Evolutionary conservation across 2,113 vertebrate genomes (phyloP), one percentile per base, ranked within the genome.

Genomic region (Lophochroa leadbeateri): DNA sequence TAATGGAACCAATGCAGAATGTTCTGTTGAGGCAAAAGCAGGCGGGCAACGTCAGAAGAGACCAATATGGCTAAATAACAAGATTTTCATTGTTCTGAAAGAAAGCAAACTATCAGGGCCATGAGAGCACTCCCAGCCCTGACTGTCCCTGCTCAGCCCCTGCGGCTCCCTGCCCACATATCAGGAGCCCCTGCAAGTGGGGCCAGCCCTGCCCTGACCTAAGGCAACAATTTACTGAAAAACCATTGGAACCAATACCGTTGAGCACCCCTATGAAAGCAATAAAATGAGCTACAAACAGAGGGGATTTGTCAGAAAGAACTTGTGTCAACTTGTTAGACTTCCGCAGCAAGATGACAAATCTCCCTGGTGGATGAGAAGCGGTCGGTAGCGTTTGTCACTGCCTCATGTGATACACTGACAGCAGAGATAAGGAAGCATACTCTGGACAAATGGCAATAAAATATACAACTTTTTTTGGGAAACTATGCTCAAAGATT

Each of bases 301-400:
- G 18, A 0, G 0, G 6, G 58, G 68, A 28, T 88, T 69, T 83
- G 17, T 81, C 63, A 89, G 47, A 68, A 88, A 31, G 19, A 64
- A 68, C 23, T 43, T 63, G 7, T 55, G 63, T 65, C 19, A 16
- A 24, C 64, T 63, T 60, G 11, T 50, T 81, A 33, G 55, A 81
- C 10, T 83, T 65, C 58, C 25, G 44, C 44, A 72, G 25, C 23
- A 65, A 50, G 23, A 25, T 50, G 63, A 43, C 1, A 8, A 35
- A 77, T 65, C 17, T 37, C 37, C 37, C 0, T 1, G 19, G 27
- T 0, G 6, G 52, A 74, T 39, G 43, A 88, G 57, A 37, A 43
- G 53, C 21, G 25, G 81, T 25, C 1, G 1, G 64, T 64, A 44
- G 20, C 0, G 0, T 74, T 84, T 2, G 3, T 81, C 63, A 15